Percentiles rank a stretch among this genome's conserved stretches.
Evolutionary conservation across 2,888 invertebrate genomes (phyloP).

Genomic region (Eumacrocentrus americanus): DNA sequence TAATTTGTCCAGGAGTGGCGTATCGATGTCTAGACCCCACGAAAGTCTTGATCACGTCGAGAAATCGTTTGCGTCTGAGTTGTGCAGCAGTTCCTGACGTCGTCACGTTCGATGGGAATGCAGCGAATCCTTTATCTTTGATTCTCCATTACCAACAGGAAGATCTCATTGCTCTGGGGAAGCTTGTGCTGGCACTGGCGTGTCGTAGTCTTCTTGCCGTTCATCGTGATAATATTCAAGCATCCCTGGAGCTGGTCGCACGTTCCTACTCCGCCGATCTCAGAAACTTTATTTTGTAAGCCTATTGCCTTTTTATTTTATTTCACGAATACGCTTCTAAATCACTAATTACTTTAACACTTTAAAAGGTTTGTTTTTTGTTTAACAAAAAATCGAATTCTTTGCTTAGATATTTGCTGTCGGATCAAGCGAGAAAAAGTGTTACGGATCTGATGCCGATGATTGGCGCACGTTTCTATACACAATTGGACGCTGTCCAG

Average conservation of each 20-base stretch:
- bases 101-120: constrained; percentile 75
- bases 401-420: constrained; percentile 79
- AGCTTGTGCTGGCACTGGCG: constrained; percentile 89
- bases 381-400: no score
- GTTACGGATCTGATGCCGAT: constrained; percentile 98
- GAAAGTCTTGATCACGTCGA: constrained; percentile 84
- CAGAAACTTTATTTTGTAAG: constrained; percentile 90
- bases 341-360: no score
- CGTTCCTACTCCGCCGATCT: constrained; percentile 93
- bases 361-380: no score
- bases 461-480: constrained; percentile 97
- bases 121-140: constrained; percentile 69
- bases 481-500: constrained; percentile 90
- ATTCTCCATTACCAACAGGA: constrained; percentile 86
- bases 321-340: constrained; percentile 78
- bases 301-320: constrained; percentile 36
- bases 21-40: constrained; percentile 89
- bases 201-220: constrained; percentile 89
- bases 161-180: constrained; percentile 89
- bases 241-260: constrained; percentile 87
- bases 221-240: constrained; percentile 84
- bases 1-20: constrained; percentile 69
- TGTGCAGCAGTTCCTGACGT: constrained; percentile 84
- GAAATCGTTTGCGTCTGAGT: constrained; percentile 77
- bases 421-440: constrained; percentile 72